A percentile compares a stretch with the other conserved stretches of the same genome.
Evolutionary conservation across 2,113 vertebrate species (phyloP).

Genomic region (Ptilonorhynchus violaceus): DNA sequence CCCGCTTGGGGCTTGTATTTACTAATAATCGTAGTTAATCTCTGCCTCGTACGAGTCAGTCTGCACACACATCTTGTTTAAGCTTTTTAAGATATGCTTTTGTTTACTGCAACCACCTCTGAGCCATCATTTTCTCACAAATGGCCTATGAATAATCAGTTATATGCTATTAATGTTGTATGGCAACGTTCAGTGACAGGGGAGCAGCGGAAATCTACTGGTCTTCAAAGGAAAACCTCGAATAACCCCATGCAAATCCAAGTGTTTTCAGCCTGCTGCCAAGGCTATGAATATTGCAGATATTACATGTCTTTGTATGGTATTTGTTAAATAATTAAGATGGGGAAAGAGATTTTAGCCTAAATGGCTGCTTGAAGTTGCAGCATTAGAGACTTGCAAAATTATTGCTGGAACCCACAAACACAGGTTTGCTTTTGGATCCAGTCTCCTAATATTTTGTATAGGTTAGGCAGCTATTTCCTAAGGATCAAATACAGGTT

Average conservation of each 20-base stretch:
- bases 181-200: neutral
- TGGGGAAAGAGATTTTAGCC: neutral
- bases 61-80: neutral
- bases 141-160: neutral
- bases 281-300: conserved; percentile 24
- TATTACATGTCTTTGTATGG: neutral
- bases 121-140: neutral
- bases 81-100: neutral
- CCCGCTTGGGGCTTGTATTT: neutral
- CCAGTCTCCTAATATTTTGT: neutral
- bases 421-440: neutral
- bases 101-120: neutral
- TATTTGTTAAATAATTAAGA: conserved; percentile 47
- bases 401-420: neutral
- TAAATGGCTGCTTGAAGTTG: neutral
- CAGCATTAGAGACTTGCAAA: neutral
- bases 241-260: neutral
- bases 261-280: neutral
- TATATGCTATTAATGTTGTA: neutral
- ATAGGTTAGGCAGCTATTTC: neutral
- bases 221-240: conserved; percentile 10
- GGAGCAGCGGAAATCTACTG: neutral
- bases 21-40: neutral
- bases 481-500: neutral
- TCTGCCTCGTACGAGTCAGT: neutral